Evolutionary conservation across 2,888 invertebrate species (phyloP).

Genomic region (Gerris lacustris): DNA sequence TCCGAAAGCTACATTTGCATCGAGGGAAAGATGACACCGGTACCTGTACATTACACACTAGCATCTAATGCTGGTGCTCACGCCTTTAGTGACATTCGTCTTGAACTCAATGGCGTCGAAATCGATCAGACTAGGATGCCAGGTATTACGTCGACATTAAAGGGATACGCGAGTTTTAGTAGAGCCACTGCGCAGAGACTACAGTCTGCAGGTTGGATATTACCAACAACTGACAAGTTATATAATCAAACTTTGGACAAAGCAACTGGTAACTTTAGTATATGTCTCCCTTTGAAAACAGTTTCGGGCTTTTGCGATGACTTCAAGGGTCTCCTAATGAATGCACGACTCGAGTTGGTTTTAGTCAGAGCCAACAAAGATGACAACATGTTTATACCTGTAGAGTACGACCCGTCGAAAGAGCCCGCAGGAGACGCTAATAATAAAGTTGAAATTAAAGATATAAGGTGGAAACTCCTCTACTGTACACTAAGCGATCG

Average conservation of each 20-base stretch:
- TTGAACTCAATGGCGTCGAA: constrained; percentile 18
- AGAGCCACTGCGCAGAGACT: not conserved
- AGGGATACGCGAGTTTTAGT: constrained; percentile 12
- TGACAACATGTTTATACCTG: constrained; percentile 29
- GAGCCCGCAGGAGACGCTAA: constrained; percentile 9
- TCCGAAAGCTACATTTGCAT: constrained; percentile 29
- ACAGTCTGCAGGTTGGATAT: not conserved
- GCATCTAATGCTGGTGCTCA: constrained; percentile 18
- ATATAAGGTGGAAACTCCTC: constrained; percentile 29
- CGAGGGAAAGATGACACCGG: constrained; percentile 20
- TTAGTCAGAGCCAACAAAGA: constrained; percentile 33
- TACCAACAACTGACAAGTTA: not conserved
- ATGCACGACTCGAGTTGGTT: constrained; percentile 35
- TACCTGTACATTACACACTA: constrained; percentile 10
- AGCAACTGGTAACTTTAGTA: constrained; percentile 28
- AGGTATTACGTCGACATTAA: constrained; percentile 19
- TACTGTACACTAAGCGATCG: constrained; percentile 28
- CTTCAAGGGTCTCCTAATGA: constrained; percentile 35
- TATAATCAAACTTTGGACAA: not conserved
- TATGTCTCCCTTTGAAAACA: constrained; percentile 33
- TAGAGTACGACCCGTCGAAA: constrained; percentile 16
- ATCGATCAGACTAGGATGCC: constrained; percentile 18
- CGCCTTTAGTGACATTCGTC: constrained; percentile 19
- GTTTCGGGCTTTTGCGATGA: constrained; percentile 35
- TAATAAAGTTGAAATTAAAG: constrained; percentile 18